Conservation (phyloP, 2,888 invertebrate genomes). For the Caenorhabditis becei region DNA sequence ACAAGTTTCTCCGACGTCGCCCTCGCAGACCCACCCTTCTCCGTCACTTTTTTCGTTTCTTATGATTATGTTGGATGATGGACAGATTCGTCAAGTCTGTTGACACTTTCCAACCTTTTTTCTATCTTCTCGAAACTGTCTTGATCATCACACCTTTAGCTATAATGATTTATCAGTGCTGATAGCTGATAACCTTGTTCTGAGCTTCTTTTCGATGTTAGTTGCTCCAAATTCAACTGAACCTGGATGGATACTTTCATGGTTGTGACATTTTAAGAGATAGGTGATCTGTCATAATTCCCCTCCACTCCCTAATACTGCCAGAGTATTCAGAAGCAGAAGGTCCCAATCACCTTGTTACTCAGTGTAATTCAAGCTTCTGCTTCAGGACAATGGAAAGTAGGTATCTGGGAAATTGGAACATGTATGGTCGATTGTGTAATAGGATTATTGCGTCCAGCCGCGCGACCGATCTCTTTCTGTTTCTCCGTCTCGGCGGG, state of each 20-base stretch:
- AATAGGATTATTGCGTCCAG: constrained; percentile 59
- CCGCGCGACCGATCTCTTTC: constrained; percentile 46
- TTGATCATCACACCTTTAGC: no score
- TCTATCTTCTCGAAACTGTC: neutral
- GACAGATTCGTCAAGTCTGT: constrained; percentile 29
- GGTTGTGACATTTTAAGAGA: no score
- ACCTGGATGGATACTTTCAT: no score
- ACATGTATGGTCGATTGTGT: constrained; percentile 60
- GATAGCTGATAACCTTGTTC: no score
- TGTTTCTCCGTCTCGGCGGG: constrained; percentile 35
- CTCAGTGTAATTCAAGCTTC: constrained; percentile 13
- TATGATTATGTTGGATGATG: constrained; percentile 36
- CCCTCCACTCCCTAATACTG: no score
- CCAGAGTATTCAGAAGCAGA: no score
- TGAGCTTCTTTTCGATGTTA: no score
- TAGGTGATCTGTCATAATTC: no score
- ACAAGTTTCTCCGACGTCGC: constrained; percentile 46
- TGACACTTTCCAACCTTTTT: constrained; percentile 23
- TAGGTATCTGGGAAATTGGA: constrained; percentile 55
- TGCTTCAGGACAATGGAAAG: constrained; percentile 41
- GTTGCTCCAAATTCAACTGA: no score
- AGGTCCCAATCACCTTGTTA: neutral
- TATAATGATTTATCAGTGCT: no score
- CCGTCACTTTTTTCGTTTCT: constrained; percentile 40
- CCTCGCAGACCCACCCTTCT: constrained; percentile 30